phyloP scores from a whole-genome alignment of 2,113 vertebrate genomes.

The Macrotis lagotis region DNA sequence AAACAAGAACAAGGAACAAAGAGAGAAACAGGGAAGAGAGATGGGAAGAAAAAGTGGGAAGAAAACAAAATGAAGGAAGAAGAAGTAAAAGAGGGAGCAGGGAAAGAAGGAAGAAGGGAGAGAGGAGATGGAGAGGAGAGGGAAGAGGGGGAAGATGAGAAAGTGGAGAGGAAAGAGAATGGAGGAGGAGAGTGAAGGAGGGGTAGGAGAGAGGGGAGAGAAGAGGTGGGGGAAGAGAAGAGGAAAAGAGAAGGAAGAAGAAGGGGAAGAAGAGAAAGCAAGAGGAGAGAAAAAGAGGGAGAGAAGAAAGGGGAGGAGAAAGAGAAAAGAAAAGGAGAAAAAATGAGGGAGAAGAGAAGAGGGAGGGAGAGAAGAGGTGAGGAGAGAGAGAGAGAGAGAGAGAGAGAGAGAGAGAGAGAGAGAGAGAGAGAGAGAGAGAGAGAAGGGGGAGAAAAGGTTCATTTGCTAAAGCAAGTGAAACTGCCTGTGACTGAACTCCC shows the following conservation, averaged over 20 bases:
- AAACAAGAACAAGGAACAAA: not conserved
- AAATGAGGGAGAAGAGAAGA: not conserved
- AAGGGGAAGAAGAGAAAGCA: too few relatives aligned
- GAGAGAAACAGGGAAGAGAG: not conserved
- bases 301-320: not conserved
- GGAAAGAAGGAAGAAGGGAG: too few relatives aligned
- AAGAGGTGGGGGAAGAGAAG: too few relatives aligned
- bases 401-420: slow-evolving; percentile 68
- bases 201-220: too few relatives aligned
- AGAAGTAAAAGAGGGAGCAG: not conserved
- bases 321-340: not conserved
- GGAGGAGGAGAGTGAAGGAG: too few relatives aligned
- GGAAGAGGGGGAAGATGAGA: too few relatives aligned
- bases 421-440: not conserved
- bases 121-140: not conserved
- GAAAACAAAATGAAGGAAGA: not conserved
- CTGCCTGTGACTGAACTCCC: slow-evolving; percentile 79
- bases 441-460: slow-evolving; percentile 57
- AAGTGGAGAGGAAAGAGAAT: too few relatives aligned
- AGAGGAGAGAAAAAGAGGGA: too few relatives aligned
- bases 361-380: not conserved
- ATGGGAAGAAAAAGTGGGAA: not conserved
- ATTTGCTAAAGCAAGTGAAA: slow-evolving; percentile 81
- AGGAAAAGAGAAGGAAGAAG: too few relatives aligned
- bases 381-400: not conserved